These are phyloP conservation scores for Eremophila alpestris DNA, from an alignment of 2,797 vertebrate species.

Conservation along the genomic window DNA sequence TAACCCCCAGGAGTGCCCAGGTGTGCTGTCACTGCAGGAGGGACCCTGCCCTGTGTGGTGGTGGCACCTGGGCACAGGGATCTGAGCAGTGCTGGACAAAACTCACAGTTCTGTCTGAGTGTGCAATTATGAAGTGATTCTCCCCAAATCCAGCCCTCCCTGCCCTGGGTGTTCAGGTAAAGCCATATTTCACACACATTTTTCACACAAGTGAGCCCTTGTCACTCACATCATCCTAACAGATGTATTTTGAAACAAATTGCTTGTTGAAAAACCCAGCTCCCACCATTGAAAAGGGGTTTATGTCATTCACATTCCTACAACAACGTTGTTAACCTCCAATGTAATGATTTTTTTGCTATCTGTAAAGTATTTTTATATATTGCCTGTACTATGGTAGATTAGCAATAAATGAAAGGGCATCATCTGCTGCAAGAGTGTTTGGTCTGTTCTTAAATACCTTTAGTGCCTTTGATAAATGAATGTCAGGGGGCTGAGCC, in stretches of 20 bases:
- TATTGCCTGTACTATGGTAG: conserved; percentile 84
- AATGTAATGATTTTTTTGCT: conserved; percentile 74
- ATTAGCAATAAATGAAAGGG: conserved; percentile 89
- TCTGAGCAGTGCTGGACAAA: neutral
- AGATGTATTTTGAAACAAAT: neutral
- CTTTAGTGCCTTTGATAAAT: neutral
- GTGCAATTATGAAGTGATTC: neutral
- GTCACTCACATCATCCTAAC: neutral
- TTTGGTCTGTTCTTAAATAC: neutral
- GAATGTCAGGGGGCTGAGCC: neutral
- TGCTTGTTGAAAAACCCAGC: neutral
- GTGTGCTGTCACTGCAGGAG: neutral
- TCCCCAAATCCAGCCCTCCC: neutral
- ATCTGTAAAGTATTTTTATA: conserved; percentile 86
- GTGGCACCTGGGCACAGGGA: neutral
- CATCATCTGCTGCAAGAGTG: conserved; percentile 36
- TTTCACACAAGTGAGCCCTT: neutral
- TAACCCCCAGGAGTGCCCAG: neutral
- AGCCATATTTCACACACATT: neutral
- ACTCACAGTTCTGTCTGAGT: neutral
- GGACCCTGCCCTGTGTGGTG: neutral
- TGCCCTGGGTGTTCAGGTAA: neutral
- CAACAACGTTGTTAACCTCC: conserved; percentile 74
- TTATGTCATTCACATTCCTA: conserved; percentile 67
- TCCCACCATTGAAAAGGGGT: conserved; percentile 10